Evolutionary conservation across 2,888 invertebrate genomes (phyloP).

Genomic region (Anagyrus pseudococci): DNA sequence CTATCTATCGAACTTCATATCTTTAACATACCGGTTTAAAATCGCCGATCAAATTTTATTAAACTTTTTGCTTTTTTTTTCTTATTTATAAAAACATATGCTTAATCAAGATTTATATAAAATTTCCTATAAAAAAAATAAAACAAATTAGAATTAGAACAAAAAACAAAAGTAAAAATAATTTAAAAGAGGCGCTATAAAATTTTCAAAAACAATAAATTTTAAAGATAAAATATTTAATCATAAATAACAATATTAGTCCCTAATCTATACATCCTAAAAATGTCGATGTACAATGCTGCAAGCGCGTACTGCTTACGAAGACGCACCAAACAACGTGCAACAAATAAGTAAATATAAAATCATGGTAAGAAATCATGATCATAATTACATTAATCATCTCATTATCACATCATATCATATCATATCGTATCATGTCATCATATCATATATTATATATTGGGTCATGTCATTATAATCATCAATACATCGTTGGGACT

Average conservation of each 20-base stretch:
- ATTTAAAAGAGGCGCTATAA: neutral
- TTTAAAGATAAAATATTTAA: neutral
- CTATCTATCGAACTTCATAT: too few relatives aligned
- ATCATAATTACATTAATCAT: slow-evolving; percentile 57
- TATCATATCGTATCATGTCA: too few relatives aligned
- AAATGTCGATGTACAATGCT: slow-evolving; percentile 38
- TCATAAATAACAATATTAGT: neutral
- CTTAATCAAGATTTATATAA: too few relatives aligned
- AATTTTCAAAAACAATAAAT: neutral
- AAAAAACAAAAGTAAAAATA: neutral
- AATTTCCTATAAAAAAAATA: neutral
- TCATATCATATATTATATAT: slow-evolving; percentile 50
- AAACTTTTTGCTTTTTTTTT: too few relatives aligned
- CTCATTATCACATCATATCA: slow-evolving; percentile 55
- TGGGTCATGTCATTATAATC: slow-evolving; percentile 48
- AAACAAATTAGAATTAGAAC: neutral
- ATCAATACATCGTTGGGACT: slow-evolving; percentile 11
- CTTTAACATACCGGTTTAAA: too few relatives aligned
- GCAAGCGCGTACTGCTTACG: slow-evolving; percentile 57
- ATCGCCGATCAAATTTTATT: too few relatives aligned
- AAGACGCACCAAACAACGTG: slow-evolving; percentile 61
- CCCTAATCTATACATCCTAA: neutral
- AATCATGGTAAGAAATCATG: slow-evolving; percentile 57
- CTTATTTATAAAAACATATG: too few relatives aligned
- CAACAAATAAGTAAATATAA: slow-evolving; percentile 60